Evolutionary conservation across 2,888 invertebrate genomes (phyloP), one percentile per base, ranked within the genome.

Genomic region (Scelioninae gen. 2): DNA sequence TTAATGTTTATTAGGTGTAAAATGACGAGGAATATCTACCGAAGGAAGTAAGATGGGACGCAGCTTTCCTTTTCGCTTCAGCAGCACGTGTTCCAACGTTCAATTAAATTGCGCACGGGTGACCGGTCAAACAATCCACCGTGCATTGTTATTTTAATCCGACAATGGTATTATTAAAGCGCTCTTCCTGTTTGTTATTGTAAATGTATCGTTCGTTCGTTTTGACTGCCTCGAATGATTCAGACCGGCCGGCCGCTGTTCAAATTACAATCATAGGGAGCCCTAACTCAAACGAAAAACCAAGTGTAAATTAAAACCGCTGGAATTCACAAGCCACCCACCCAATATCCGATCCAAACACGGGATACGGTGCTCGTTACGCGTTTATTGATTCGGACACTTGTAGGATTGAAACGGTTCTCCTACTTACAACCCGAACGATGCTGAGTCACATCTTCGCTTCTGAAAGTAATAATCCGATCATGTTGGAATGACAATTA

Each of bases 171-270:
- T 67, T 74, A 76, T 78, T 74, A 75, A 71, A 72, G 31, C 65
- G 48, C 22, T 65, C 75, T 77, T 78, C 77, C 78, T 75, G 78
- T 77, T 74, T 76, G 71, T 76, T 76, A 78, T 77, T 65, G 37
- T 58, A 61, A 60, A 53, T 55, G 35, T 61, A 60, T 61, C 16
- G 63, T 65, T 65, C 25, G 53, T 67, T 73, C 57, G 45, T 67
- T 33, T 16, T 16, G 41, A 58, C 33, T 37, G 45, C 57, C 43
- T 31, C 48, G 25, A 2, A 52, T 64, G 50, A 71, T 57, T 60
- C 37, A n/a, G 18, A 19, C 9, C 35, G 22, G 33, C 19, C 4
- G n/a, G n/a, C n/a, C n/a, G n/a, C 43, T 25, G 13, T 13, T 28
- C 7, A 46, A 46, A 18, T 45, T 18, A 35, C 39, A 53, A 7